Conservation (phyloP, 2,797 vertebrate species). For the Mustela erminea region DNA sequence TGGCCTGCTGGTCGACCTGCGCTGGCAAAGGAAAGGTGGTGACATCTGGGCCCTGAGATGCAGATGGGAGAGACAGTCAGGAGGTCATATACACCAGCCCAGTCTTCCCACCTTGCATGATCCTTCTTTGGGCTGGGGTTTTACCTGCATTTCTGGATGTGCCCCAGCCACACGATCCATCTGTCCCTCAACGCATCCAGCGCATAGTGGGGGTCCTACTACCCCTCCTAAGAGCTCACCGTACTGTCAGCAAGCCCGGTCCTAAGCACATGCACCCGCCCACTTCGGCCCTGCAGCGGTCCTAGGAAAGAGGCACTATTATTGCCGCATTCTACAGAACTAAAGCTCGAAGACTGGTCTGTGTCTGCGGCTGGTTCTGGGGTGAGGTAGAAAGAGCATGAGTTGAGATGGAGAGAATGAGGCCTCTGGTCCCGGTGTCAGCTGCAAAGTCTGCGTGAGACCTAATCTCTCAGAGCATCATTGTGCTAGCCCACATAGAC, state of each 20-base stretch:
- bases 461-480: not conserved
- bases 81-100: rapidly evolving
- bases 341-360: not conserved
- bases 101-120: not conserved
- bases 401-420: not conserved
- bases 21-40: not conserved
- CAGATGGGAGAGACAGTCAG: rapidly evolving
- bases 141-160: not conserved
- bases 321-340: not conserved
- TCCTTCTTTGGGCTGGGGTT: not conserved
- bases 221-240: not conserved
- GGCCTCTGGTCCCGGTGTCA: not conserved
- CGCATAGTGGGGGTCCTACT: not conserved
- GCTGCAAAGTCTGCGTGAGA: not conserved
- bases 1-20: not conserved
- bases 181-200: not conserved
- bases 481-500: not conserved
- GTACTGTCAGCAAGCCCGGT: not conserved
- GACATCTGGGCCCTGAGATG: rapidly evolving
- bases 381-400: not conserved
- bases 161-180: rapidly evolving
- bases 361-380: not conserved
- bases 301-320: not conserved
- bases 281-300: not conserved
- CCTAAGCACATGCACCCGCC: not conserved